A percentile compares a stretch with the other conserved stretches of the same genome.
These are phyloP conservation scores for Lottia gigantea DNA, from an alignment of 2,888 invertebrate species.

Conservation along the genomic window DNA sequence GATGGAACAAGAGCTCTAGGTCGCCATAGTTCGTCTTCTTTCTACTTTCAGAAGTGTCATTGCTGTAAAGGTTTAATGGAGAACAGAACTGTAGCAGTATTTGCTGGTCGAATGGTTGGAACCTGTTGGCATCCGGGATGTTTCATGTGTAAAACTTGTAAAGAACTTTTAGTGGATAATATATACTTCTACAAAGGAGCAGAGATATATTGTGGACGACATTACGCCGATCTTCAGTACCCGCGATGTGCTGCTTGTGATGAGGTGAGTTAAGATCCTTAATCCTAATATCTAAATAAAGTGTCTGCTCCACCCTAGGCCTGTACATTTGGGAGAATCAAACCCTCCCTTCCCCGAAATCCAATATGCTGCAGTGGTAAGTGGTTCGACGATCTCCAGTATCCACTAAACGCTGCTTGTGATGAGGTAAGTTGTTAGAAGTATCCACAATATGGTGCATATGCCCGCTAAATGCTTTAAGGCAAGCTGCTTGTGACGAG, in stretches of 20 bases:
- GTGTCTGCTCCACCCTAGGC: too few relatives aligned
- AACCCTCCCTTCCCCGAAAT: too few relatives aligned
- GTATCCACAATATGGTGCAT: too few relatives aligned
- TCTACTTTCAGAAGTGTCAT: slow-evolving; percentile 45
- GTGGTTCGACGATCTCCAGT: too few relatives aligned
- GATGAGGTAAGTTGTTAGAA: too few relatives aligned
- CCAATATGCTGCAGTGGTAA: not conserved
- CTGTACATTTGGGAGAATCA: too few relatives aligned
- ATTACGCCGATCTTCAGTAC: slow-evolving; percentile 54
- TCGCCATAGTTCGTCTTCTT: too few relatives aligned
- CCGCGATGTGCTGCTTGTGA: slow-evolving; percentile 58
- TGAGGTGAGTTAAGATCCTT: slow-evolving; percentile 51
- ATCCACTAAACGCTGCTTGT: too few relatives aligned
- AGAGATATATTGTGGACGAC: slow-evolving; percentile 55
- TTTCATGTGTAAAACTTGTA: slow-evolving; percentile 54
- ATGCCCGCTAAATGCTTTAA: too few relatives aligned
- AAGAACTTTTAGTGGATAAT: slow-evolving; percentile 55
- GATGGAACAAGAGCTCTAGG: too few relatives aligned
- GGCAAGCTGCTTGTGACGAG: too few relatives aligned
- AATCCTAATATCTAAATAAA: too few relatives aligned
- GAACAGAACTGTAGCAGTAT: slow-evolving; percentile 45
- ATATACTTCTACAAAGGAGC: slow-evolving; percentile 54
- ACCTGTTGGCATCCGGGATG: slow-evolving; percentile 58
- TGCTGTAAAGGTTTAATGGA: slow-evolving; percentile 49
- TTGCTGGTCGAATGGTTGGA: slow-evolving; percentile 41